Evolutionary conservation across 2,113 vertebrate genomes (phyloP), one percentile per base, ranked within the genome.

Genomic region (Diglossa brunneiventris): DNA sequence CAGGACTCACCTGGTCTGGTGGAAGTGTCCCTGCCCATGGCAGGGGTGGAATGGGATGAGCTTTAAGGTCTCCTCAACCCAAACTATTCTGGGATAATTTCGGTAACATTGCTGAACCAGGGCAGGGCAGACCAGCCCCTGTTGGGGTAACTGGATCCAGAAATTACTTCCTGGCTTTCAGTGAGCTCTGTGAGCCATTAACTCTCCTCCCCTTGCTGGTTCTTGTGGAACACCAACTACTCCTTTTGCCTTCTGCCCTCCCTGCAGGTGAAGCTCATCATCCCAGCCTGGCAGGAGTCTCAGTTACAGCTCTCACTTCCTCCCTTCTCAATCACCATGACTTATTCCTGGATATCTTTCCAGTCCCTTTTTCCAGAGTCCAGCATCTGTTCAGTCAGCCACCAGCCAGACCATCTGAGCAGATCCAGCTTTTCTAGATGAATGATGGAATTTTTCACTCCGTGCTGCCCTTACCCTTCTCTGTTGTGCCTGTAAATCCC

Each of bases 121-220:
- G 35, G 22, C 23, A 75, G 39, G 24, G 16, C 42, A 72, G 22
- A 35, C 4, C 30, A 70, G 42, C 19, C 18, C 28, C 6, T 7
- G 13, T 2, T 44, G 63, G n/a, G 55, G 69, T 19, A 47, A 62
- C 31, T 72, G 64, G 83, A 52, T 49, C 13, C 56, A 80, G n/a
- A 70, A 78, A 42, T 35, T 7, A 16, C 1, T 50, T 50, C 41
- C 67, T 80, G 27, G n/a, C 30, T 89, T 46, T 58, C 68, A 66
- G 1, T 4, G 23, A 62, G 11, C 13, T 70, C 41, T 52, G 13
- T 24, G 72, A 63, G 47, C 50, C 0, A 0, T 31, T 66, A 6
- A 7, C 17, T 50, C 49, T 58, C 56, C 16, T 76, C 21, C 10
- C n/a, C 4, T 62, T 30, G 9, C 9, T 72, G 50, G 30, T 26